phyloP scores from a whole-genome alignment of 2,113 vertebrate genomes.

The Oophaga pumilio region DNA sequence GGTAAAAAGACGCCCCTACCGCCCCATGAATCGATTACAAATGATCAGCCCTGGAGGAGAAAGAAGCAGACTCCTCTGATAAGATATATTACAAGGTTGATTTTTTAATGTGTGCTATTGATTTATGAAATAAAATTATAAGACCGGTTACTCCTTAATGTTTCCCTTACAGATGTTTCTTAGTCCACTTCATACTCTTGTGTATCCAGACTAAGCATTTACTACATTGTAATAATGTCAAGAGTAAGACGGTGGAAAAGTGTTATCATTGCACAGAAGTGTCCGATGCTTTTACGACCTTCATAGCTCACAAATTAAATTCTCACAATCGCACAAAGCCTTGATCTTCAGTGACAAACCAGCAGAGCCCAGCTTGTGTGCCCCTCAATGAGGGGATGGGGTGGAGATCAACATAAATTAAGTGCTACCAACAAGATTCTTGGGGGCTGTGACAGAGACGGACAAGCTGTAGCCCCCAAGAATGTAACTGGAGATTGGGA shows the following conservation, averaged over 20 bases:
- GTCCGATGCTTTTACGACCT: background rate
- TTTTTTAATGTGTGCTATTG: no score
- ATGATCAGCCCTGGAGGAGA: no score
- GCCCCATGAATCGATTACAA: no score
- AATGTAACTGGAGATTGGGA: slow-evolving; percentile 20
- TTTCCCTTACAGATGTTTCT: no score
- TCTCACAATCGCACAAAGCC: background rate
- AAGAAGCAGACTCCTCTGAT: no score
- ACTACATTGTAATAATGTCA: background rate
- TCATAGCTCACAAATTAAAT: background rate
- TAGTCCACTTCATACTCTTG: no score
- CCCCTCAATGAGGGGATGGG: background rate
- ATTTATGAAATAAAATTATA: no score
- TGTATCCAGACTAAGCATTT: background rate
- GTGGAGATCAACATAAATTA: background rate
- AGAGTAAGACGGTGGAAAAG: background rate
- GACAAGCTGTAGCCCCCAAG: background rate
- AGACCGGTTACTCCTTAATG: no score
- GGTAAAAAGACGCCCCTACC: no score
- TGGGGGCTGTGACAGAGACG: background rate
- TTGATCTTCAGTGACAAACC: background rate
- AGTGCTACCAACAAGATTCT: background rate
- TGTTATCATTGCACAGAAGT: background rate
- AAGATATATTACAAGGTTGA: no score
- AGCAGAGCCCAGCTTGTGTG: background rate